phyloP scores from a whole-genome alignment of 2,888 invertebrate genomes.

The Nymphalis polychloros region DNA sequence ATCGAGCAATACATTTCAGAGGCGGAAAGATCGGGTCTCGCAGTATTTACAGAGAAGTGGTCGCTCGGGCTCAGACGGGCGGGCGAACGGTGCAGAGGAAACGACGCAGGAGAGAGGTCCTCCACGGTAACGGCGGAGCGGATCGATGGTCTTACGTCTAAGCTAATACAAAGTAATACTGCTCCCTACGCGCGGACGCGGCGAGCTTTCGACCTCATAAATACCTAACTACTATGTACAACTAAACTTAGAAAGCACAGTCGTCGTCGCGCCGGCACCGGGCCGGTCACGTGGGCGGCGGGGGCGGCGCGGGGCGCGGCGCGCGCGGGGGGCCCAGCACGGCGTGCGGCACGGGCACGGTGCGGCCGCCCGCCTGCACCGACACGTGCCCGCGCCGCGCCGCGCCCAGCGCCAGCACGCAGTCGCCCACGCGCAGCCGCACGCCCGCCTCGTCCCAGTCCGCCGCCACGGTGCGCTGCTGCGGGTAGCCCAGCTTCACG shows the following conservation, averaged over 20 bases:
- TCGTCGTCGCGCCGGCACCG: not conserved
- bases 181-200: conserved; percentile 18
- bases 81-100: no score
- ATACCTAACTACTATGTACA: conserved; percentile 65
- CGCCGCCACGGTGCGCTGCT: conserved; percentile 94
- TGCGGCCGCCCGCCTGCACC: conserved; percentile 83
- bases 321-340: conserved; percentile 72
- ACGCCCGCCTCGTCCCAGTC: conserved; percentile 83
- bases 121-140: not conserved
- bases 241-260: conserved; percentile 8
- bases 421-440: conserved; percentile 88
- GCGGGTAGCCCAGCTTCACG: conserved; percentile 95
- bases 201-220: conserved; percentile 43
- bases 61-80: no score
- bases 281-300: conserved; percentile 49
- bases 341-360: conserved; percentile 68
- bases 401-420: conserved; percentile 93
- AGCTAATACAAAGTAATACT: conserved; percentile 24
- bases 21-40: not conserved
- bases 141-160: not conserved
- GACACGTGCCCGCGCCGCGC: conserved; percentile 93
- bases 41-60: not conserved
- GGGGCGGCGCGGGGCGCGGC: conserved; percentile 54
- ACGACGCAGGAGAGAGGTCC: no score
- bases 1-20: no score